Base-by-base conservation (phyloP, 2,113 vertebrate species). In the Psephotus haematonotus region DNA sequence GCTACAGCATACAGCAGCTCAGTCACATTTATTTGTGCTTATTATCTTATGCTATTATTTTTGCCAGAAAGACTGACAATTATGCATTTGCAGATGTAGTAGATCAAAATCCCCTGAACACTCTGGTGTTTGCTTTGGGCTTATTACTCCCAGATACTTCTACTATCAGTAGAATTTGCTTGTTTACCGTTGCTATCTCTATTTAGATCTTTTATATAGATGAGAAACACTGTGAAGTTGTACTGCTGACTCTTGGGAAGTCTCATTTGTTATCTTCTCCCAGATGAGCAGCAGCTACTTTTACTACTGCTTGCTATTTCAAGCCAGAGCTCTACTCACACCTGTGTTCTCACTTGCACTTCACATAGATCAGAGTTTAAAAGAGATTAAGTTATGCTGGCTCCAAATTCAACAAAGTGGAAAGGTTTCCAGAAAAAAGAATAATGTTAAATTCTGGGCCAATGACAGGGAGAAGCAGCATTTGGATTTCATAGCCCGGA, bases 121-220 rank as follows among this genome's bases (percentile, higher is more conserved):
- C 82, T 74, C 88, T 41, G 20, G 57, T 79, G 87, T 95, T 93
- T 96, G 88, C 64, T 93, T 70, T 96, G 96, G 90, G 90, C 90
- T 96, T 92, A 74, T 96, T 92, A 92, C 82, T 96, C 86, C 72
- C 33, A 31, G 79, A 92, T 77, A 79, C 92, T 95, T 87, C 29
- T 79, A 69, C 90, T 94, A 91, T 90, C 90, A 74, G 78, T 80
- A 81, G 86, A 82, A 82, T 95, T 95, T 93, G 50, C 90, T 95
- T 92, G 89, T 89, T 93, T 90, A 72, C 44, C 74, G 33, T 60
- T 85, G 79, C 71, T 94, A 90, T 90, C 91, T 90, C 95, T 90
- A 84, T 95, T 83, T 82, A 86, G 82, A 82, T 94, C 77, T 87
- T 76, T 76, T 86, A 83, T 94, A 97, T 71, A 93, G 95, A 94